A percentile compares a stretch with the other conserved stretches of the same genome.
Evolutionary conservation across 2,888 invertebrate species (phyloP).

Genomic region (Philopedon plagiatum): DNA sequence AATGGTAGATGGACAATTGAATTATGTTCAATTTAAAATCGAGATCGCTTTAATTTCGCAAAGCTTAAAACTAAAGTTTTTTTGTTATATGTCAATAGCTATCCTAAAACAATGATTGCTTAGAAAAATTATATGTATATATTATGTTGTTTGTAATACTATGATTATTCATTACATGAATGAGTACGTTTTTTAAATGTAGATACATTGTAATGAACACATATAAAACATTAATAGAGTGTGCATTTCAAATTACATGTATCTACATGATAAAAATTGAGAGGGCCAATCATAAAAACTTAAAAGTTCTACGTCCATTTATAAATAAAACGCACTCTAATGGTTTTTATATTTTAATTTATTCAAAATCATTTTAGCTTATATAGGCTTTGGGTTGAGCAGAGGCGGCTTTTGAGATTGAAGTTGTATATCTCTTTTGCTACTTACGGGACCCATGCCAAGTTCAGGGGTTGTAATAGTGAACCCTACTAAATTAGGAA

Average conservation of each 20-base stretch:
- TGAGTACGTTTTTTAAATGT: conserved; percentile 64
- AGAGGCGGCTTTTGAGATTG: too few species aligned
- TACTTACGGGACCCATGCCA: too few species aligned
- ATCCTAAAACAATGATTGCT: conserved; percentile 70
- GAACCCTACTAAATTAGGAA: too few species aligned
- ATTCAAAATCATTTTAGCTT: too few species aligned
- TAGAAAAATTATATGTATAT: conserved; percentile 71
- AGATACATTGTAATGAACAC: conserved; percentile 64
- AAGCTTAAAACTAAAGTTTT: conserved; percentile 70
- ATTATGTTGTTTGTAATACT: conserved; percentile 66
- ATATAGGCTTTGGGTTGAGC: too few species aligned
- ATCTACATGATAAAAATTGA: conserved; percentile 56
- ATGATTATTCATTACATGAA: conserved; percentile 68
- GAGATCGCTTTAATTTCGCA: conserved; percentile 69
- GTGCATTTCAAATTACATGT: conserved; percentile 58
- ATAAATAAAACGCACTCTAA: too few species aligned
- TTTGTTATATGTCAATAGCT: conserved; percentile 69
- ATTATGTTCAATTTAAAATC: conserved; percentile 64
- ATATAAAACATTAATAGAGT: conserved; percentile 55
- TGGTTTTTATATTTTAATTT: too few species aligned
- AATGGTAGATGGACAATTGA: conserved; percentile 61
- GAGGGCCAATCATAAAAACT: conserved; percentile 15
- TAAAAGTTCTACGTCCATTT: too few species aligned
- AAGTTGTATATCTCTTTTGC: too few species aligned
- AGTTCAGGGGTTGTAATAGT: too few species aligned